Evolutionary conservation across 2,888 invertebrate genomes (phyloP), one percentile per base, ranked within the genome.

Genomic region (Malachius bipustulatus): DNA sequence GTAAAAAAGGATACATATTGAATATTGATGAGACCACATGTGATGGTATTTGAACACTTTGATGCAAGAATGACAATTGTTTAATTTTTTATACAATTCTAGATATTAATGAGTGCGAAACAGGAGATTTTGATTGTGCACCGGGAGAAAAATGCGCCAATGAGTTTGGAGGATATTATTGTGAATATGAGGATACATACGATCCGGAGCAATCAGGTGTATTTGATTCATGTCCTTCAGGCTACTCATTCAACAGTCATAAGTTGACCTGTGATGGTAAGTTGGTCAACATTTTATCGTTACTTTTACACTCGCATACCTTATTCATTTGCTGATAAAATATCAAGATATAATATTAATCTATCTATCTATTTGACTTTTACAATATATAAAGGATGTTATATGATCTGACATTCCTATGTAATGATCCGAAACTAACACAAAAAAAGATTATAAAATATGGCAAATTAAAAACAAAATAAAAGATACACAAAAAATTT

Each of bases 1-100:
- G 87, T 52, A 62, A 72, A 35, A 63, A 73, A 41, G 85, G 85
- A 0, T 87, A 73, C 54, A 64, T 70, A 45, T 65, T 87, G 27
- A 71, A 69, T 47, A 47, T 63, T 1, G 82, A 87, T 54, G 71
- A 71, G 32, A 71, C 66, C 40, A 74, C 77, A 3, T 85, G 84
- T 54, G 64, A 67, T 58, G 78, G 73, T 73, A 54, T 40, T n/a
- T n/a, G n/a, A n/a, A n/a, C n/a, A n/a, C n/a, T n/a, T n/a, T n/a
- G n/a, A n/a, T n/a, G n/a, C n/a, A n/a, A n/a, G n/a, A n/a, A n/a
- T n/a, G n/a, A n/a, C n/a, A 8, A 19, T 8, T n/a, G 24, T 19
- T 19, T 19, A 19, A 19, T 19, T 19, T 19, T n/a, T 19, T 19
- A 19, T 19, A 8, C 27, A 10, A 10, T 43, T 49, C 24, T 50